These are phyloP conservation scores for Machaerirhynchus nigripectus DNA, from an alignment of 2,113 vertebrate genomes.

Conservation along the genomic window DNA sequence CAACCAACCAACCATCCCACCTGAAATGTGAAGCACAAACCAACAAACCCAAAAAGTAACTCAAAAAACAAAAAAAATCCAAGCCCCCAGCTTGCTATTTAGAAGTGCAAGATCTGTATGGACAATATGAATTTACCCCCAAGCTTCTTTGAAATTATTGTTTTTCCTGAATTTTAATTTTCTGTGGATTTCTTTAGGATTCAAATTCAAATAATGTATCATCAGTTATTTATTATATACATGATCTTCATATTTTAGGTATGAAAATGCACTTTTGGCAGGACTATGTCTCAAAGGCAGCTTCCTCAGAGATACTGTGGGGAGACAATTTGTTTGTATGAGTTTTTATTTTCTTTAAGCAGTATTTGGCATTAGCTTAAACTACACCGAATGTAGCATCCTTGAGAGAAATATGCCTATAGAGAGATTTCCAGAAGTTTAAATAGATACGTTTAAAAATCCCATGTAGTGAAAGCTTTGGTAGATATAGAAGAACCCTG, in stretches of 20 bases:
- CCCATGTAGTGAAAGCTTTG: background rate
- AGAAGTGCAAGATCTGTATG: background rate
- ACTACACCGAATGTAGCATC: background rate
- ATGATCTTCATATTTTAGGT: background rate
- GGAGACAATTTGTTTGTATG: background rate
- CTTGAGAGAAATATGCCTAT: background rate
- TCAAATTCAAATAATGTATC: background rate
- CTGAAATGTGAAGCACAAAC: background rate
- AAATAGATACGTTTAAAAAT: background rate
- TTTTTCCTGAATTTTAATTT: background rate
- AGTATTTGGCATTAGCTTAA: background rate
- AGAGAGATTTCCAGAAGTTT: background rate
- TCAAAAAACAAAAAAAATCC: background rate
- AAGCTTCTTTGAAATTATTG: background rate
- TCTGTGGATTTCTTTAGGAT: background rate
- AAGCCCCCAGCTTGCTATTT: rapidly evolving
- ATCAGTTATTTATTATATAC: background rate
- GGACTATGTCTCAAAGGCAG: background rate
- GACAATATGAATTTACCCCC: background rate
- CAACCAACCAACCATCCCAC: rapidly evolving
- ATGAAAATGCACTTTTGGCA: background rate
- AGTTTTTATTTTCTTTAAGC: background rate
- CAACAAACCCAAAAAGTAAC: background rate
- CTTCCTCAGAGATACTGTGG: background rate
- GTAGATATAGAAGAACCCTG: background rate